Evolutionary conservation across 2,113 vertebrate genomes (phyloP).

Genomic region (Malurus alboscapulatus): DNA sequence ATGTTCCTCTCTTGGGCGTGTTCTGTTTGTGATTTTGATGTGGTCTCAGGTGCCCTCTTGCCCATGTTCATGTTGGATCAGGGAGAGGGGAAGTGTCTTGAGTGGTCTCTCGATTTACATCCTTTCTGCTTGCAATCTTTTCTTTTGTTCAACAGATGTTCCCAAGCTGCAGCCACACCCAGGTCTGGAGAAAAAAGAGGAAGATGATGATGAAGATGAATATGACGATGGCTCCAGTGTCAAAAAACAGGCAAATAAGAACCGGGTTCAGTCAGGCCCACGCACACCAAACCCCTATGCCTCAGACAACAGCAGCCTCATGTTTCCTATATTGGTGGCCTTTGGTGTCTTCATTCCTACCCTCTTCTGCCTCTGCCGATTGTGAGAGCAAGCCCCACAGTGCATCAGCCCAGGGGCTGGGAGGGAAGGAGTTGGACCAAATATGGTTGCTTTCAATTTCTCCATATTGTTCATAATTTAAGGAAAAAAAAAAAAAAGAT

Average conservation of each 20-base stretch:
- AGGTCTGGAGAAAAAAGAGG: conserved; percentile 90
- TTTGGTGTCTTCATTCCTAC: conserved; percentile 99
- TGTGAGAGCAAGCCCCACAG: conserved; percentile 77
- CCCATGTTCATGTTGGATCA: rapidly evolving
- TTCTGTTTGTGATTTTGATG: background rate
- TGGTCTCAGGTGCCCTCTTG: background rate
- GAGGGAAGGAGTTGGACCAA: conserved; percentile 66
- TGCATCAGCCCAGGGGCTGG: conserved; percentile 54
- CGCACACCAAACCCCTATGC: conserved; percentile 97
- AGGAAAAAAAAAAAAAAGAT: conserved; percentile 19
- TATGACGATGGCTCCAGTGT: conserved; percentile 89
- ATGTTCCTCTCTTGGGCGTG: background rate
- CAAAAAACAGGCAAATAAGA: conserved; percentile 81
- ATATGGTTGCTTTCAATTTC: conserved; percentile 69
- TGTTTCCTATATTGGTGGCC: conserved; percentile 97
- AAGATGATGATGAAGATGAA: conserved; percentile 87
- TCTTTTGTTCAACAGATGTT: conserved; percentile 81
- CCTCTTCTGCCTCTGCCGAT: conserved; percentile 97
- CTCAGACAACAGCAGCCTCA: conserved; percentile 99
- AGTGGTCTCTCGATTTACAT: background rate
- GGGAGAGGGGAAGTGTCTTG: background rate
- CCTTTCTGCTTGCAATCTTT: background rate
- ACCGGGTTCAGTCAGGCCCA: conserved; percentile 93
- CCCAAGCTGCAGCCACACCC: conserved; percentile 97
- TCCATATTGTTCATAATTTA: conserved; percentile 72